These are phyloP conservation scores for Brevipalpus yothersi DNA, from an alignment of 1,140 invertebrate genomes.

Conservation along the genomic window DNA sequence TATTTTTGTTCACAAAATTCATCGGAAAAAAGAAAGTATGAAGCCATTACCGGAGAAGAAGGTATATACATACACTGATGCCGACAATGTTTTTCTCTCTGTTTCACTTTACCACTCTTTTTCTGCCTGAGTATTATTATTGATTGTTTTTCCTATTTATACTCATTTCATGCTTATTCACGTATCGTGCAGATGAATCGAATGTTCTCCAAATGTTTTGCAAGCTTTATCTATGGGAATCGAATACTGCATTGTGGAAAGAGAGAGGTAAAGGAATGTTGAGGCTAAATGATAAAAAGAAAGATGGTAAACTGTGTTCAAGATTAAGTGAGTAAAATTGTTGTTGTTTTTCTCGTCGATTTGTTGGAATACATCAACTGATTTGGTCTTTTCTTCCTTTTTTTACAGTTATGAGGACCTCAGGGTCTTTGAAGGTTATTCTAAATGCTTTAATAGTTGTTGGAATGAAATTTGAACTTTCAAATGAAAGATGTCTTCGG, in stretches of 20 bases:
- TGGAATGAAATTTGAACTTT: constrained; percentile 36
- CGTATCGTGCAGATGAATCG: constrained; percentile 8
- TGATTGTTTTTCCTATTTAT: not conserved
- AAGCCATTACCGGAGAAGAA: constrained; percentile 11
- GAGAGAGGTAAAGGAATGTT: constrained; percentile 67
- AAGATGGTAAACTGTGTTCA: constrained; percentile 27
- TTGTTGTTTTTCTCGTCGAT: not conserved
- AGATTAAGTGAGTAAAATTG: constrained; percentile 26
- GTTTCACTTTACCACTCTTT: not conserved
- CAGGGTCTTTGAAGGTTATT: constrained; percentile 61
- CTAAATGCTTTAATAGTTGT: constrained; percentile 82
- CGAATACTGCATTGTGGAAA: constrained; percentile 41
- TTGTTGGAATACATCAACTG: not conserved
- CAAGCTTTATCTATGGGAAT: constrained; percentile 70
- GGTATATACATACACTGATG: not conserved
- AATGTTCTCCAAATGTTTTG: constrained; percentile 40
- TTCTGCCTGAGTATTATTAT: constrained; percentile 1
- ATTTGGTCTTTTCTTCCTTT: constrained; percentile 7
- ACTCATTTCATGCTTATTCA: not conserved
- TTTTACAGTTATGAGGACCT: constrained; percentile 43
- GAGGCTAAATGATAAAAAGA: constrained; percentile 52
- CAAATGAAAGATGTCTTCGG: constrained; percentile 6
- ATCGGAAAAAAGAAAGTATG: constrained; percentile 7
- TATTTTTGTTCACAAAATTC: not conserved
- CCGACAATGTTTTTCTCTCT: not conserved